Evolutionary conservation across 1,140 invertebrate species (phyloP).

Genomic region (Whitmania pigra): DNA sequence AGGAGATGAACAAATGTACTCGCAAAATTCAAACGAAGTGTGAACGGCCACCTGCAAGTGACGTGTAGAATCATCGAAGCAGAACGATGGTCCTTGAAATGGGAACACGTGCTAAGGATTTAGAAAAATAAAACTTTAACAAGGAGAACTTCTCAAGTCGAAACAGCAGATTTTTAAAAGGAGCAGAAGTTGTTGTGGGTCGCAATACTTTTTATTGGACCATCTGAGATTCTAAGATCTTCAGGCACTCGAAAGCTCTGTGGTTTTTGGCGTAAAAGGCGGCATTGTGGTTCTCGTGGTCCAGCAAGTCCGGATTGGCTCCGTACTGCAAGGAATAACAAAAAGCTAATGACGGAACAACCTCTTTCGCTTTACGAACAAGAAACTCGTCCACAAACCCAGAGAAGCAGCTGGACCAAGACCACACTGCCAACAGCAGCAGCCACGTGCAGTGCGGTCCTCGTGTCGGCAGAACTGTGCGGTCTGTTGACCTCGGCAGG

Average conservation of each 20-base stretch:
- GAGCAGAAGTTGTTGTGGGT: too few species aligned
- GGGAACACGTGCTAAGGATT: too few species aligned
- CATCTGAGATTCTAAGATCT: slow-evolving; percentile 49
- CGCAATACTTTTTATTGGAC: not conserved
- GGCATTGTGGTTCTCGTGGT: slow-evolving; percentile 68
- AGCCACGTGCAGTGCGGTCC: slow-evolving; percentile 74
- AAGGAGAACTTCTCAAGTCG: too few species aligned
- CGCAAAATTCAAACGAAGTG: too few species aligned
- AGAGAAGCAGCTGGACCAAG: slow-evolving; percentile 77
- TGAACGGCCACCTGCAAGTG: too few species aligned
- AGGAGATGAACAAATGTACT: too few species aligned
- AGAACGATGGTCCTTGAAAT: too few species aligned
- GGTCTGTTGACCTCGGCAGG: slow-evolving; percentile 50
- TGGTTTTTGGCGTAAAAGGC: slow-evolving; percentile 62
- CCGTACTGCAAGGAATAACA: slow-evolving; percentile 55
- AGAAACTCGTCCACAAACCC: slow-evolving; percentile 55
- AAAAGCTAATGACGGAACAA: not conserved
- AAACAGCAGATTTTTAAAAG: too few species aligned
- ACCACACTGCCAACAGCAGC: slow-evolving; percentile 75
- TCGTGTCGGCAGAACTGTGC: slow-evolving; percentile 56
- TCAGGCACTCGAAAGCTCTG: slow-evolving; percentile 48
- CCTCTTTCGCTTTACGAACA: not conserved
- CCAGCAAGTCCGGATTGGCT: slow-evolving; percentile 65
- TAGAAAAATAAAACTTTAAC: too few species aligned
- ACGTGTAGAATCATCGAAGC: too few species aligned